Evolutionary conservation across 1,140 invertebrate species (phyloP), one percentile per base, ranked within the genome.

Genomic region (Lordiphosa clarofinis): DNA sequence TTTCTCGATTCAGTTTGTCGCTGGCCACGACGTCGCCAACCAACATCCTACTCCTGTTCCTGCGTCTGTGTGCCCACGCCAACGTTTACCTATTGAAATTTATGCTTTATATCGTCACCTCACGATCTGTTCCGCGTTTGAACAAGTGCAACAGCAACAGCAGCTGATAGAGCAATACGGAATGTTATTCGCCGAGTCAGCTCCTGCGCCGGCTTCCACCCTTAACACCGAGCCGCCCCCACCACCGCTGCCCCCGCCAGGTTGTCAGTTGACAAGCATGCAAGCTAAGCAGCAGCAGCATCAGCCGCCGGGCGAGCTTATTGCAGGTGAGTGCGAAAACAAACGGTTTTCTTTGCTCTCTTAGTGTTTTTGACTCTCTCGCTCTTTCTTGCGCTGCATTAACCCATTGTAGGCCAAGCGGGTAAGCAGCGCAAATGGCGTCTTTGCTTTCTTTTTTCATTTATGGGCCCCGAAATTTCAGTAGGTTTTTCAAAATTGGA

Each of bases 31-130:
- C 55, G 64, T 39, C 37, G 28, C 21, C 24, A 13, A 19, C 28
- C 53, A 38, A 13, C 37, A 52, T 31, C 54, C 36, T 13, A 56
- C 56, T 31, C 38, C 37, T 24, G 37, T 42, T 57, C 48, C 19
- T 43, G 31, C 7, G 43, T 38, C 33, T 49, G 56, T 33, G 43
- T 38, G 59, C 40, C 53, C 44, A 43, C 61, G 52, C 21, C 67
- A 58, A 57, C 72, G 66, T 64, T 60, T 69, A 47, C 59, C 57
- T 38, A 44, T 76, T 66, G 66, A 87, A 86, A 82, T 88, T 71
- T 88, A 88, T 88, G 81, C 86, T 64, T 73, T 88, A 72, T 84
- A 88, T 74, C 66, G 79, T 79, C 79, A 86, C 78, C 57, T 84
- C 69, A 52, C 66, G 78, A 78, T 72, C 71, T 56, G 78, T 82